These are phyloP conservation scores for Macrophya alboannulata DNA, from an alignment of 2,888 invertebrate species.

Conservation along the genomic window DNA sequence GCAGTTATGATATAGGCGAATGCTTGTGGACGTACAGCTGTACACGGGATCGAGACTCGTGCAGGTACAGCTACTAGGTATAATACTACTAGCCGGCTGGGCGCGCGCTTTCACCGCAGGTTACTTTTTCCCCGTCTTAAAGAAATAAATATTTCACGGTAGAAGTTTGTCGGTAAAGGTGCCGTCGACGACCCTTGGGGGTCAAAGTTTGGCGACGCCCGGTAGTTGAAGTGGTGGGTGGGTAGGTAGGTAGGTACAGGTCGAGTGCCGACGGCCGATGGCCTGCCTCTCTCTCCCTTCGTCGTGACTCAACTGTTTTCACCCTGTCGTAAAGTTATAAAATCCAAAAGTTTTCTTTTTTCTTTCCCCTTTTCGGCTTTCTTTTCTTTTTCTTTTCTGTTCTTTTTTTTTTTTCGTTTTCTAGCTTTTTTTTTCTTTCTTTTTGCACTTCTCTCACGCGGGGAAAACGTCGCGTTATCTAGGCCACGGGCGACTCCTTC, in stretches of 20 bases:
- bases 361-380: not conserved
- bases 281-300: slow-evolving; percentile 40
- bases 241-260: slow-evolving; percentile 10
- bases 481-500: slow-evolving; percentile 41
- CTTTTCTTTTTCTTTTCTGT: not conserved
- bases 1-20: not conserved
- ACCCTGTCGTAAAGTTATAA: slow-evolving; percentile 58
- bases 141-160: slow-evolving; percentile 55
- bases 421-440: slow-evolving; percentile 52
- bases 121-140: slow-evolving; percentile 13
- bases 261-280: slow-evolving; percentile 54
- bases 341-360: slow-evolving; percentile 33
- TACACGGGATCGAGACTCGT: not conserved
- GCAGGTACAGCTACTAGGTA: not conserved
- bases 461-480: slow-evolving; percentile 18
- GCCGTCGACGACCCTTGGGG: slow-evolving; percentile 21
- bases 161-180: slow-evolving; percentile 54
- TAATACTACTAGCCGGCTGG: too few relatives aligned
- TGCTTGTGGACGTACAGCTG: not conserved
- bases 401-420: slow-evolving; percentile 3
- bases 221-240: slow-evolving; percentile 28
- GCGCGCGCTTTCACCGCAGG: not conserved
- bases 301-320: slow-evolving; percentile 56
- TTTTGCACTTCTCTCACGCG: not conserved
- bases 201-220: slow-evolving; percentile 51